Percentiles rank a stretch among this genome's conserved stretches.
phyloP scores from a whole-genome alignment of 2,113 vertebrate species.

The Sander lucioperca region DNA sequence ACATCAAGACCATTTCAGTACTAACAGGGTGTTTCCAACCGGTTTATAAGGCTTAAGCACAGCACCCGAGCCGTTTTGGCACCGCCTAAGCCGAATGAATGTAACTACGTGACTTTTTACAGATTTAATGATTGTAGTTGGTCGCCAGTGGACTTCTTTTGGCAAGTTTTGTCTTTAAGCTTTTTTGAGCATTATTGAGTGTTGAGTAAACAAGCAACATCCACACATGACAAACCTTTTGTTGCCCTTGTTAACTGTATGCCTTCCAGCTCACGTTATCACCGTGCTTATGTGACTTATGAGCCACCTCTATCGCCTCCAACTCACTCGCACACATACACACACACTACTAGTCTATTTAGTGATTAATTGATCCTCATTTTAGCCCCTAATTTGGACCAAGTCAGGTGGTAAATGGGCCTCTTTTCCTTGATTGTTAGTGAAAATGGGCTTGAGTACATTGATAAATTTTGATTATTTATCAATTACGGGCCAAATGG shows the following conservation, averaged over 20 bases:
- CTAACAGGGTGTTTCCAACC: too few relatives aligned
- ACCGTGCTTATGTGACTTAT: slow-evolving; percentile 92
- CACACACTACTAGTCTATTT: slow-evolving; percentile 93
- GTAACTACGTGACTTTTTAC: too few relatives aligned
- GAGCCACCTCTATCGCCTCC: slow-evolving; percentile 84
- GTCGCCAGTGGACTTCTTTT: too few relatives aligned
- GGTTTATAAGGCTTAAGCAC: too few relatives aligned
- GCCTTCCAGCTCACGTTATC: slow-evolving; percentile 87
- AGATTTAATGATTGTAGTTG: too few relatives aligned
- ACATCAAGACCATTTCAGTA: background rate
- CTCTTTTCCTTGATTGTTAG: slow-evolving; percentile 99
- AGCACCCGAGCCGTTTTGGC: too few relatives aligned
- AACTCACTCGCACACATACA: slow-evolving; percentile 56
- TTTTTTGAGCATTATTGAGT: too few relatives aligned
- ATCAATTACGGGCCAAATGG: slow-evolving; percentile 99
- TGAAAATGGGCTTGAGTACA: slow-evolving; percentile 98
- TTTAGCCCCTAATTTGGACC: slow-evolving; percentile 99
- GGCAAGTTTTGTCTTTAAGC: too few relatives aligned
- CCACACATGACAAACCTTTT: background rate
- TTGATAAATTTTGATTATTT: slow-evolving; percentile 99
- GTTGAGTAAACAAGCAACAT: background rate
- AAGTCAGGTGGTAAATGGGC: slow-evolving; percentile 99
- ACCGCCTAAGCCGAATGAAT: too few relatives aligned
- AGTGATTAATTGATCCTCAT: slow-evolving; percentile 99
- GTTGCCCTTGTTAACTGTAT: slow-evolving; percentile 86